phyloP scores from a whole-genome alignment of 2,113 vertebrate species.

The Megaptera novaeangliae region DNA sequence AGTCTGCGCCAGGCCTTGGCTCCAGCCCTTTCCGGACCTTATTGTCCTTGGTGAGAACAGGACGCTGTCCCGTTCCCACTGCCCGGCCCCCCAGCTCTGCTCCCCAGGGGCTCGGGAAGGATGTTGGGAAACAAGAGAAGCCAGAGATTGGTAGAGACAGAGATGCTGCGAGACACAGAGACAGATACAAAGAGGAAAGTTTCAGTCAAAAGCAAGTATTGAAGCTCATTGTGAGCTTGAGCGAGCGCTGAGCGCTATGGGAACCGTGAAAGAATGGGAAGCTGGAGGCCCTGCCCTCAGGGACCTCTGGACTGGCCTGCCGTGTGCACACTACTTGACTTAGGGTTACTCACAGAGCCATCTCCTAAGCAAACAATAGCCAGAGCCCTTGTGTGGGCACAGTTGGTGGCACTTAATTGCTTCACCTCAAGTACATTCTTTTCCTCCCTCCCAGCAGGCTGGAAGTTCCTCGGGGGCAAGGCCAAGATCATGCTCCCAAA shows the following conservation, averaged over 20 bases:
- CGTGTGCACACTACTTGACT: neutral
- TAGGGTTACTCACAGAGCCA: neutral
- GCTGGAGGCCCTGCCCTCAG: conserved; percentile 17
- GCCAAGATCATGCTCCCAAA: neutral
- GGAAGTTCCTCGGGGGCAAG: neutral
- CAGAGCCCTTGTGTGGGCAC: neutral
- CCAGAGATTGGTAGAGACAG: conserved; percentile 59
- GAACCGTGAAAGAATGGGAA: neutral
- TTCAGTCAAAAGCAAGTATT: neutral
- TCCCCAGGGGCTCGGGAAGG: conserved; percentile 64
- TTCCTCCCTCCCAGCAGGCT: neutral
- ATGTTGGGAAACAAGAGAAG: conserved; percentile 63
- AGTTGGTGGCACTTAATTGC: neutral
- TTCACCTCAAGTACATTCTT: neutral
- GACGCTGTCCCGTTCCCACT: conserved; percentile 67
- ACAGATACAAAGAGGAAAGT: conserved; percentile 52
- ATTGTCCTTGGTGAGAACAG: conserved; percentile 78
- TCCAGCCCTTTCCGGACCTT: conserved; percentile 69
- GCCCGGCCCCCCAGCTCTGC: conserved; percentile 12
- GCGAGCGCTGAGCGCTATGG: conserved; percentile 9
- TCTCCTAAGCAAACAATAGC: neutral
- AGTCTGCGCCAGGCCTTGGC: conserved; percentile 58
- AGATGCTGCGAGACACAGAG: conserved; percentile 59
- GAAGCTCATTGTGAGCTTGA: conserved; percentile 9
- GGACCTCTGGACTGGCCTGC: neutral